Base-by-base conservation (phyloP, 2,797 vertebrate species). In the Danio tinwini region DNA sequence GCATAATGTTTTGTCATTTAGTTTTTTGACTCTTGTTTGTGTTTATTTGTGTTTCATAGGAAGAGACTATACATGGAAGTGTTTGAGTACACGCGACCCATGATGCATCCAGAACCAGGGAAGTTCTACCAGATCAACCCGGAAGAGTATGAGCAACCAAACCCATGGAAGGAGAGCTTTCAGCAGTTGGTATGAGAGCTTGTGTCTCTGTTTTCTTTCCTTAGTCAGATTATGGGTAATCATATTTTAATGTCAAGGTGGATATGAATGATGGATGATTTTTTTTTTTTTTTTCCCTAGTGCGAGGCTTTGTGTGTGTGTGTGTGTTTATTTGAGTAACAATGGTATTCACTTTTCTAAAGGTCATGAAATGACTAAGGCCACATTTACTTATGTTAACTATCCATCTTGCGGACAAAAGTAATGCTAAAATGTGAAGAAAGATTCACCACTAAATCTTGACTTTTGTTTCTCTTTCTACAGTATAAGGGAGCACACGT, bases 401-500 rank as follows among this genome's bases (percentile, higher is more conserved):
- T 47, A 29, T 70, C 7, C 13, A n/a, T 73, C 70, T 59, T 21
- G 47, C 6, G 21, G 9, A 5, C n/a, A 13, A 29, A 67, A 19
- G 44, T 47, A 12, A 21, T 45, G 69, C 53, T 59, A 16, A 56
- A 55, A 45, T 52, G 7, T 10, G 39, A 50, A 7, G 0, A 6
- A 21, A 4, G 1, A 7, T 53, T 50, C 16, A 52, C 65, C 29
- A 29, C 29, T 17, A 39, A 55, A 45, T 11, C 0, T 69, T 19
- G 76, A 14, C 16, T 49, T 52, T 70, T 71, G 17, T 42, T 16
- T 83, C 4, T 74, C 45, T 68, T 82, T 65, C 94, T 93, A 83
- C 93, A 99, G 98, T 99, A 99, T 92, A 99, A 99, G 96, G 98
- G 98, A 59, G 98, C 97, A 44, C 98, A 99, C 72, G 98, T 99